Evolutionary conservation across 1,140 invertebrate species (phyloP).

Genomic region (Aphelenchoides avenae): DNA sequence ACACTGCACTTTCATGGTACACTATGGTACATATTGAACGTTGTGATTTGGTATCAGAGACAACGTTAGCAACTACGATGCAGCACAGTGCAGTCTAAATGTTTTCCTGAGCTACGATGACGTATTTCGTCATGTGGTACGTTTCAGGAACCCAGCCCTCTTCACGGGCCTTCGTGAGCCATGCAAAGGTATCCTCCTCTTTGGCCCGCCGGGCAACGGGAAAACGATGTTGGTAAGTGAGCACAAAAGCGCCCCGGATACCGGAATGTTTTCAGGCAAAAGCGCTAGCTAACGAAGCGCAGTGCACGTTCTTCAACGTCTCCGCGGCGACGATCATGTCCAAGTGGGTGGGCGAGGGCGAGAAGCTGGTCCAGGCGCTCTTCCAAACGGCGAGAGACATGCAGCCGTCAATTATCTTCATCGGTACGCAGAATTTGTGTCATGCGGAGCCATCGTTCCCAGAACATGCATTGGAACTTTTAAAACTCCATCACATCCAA

Average conservation of each 20-base stretch:
- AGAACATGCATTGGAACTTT: no score
- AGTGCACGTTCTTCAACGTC: slow-evolving; percentile 62
- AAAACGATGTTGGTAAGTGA: slow-evolving; percentile 77
- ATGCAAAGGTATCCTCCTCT: slow-evolving; percentile 85
- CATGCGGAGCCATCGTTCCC: no score
- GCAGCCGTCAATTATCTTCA: slow-evolving; percentile 77
- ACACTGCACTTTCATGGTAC: no score
- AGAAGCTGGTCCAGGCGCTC: slow-evolving; percentile 63
- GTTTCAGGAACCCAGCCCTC: slow-evolving; percentile 60
- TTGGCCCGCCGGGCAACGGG: slow-evolving; percentile 83
- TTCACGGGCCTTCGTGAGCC: slow-evolving; percentile 86
- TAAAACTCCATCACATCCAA: no score
- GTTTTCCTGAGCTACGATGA: not conserved
- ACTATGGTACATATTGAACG: not conserved
- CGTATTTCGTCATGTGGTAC: slow-evolving; percentile 4
- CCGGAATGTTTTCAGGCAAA: slow-evolving; percentile 67
- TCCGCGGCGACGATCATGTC: slow-evolving; percentile 63
- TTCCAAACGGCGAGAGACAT: slow-evolving; percentile 62
- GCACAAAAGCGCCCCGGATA: not conserved
- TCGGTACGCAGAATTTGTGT: no score
- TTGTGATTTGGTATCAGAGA: not conserved
- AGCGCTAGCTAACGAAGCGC: slow-evolving; percentile 61
- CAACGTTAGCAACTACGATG: slow-evolving; percentile 4
- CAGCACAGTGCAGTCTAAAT: not conserved
- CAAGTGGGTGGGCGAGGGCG: slow-evolving; percentile 61